Percentiles rank a stretch among this genome's conserved stretches.
Conservation (phyloP, 2,888 invertebrate genomes). For the Diplolepis rosae region DNA sequence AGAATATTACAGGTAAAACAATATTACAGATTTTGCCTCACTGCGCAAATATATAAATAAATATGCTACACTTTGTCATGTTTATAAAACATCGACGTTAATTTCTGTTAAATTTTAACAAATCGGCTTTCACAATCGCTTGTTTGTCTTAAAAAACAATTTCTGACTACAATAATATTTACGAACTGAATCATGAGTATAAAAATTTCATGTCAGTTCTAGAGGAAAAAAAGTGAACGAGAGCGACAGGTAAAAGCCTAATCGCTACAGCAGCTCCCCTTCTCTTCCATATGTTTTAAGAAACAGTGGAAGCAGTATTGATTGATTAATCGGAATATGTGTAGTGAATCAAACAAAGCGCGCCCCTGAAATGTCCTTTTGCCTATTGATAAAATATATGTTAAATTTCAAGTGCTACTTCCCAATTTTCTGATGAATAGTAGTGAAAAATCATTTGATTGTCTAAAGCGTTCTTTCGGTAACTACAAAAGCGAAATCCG, state of each 20-base stretch:
- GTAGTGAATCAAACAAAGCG: constrained; percentile 17
- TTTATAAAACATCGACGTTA: constrained; percentile 73
- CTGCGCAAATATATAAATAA: constrained; percentile 70
- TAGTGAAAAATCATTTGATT: constrained; percentile 18
- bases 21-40: constrained; percentile 61
- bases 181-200: constrained; percentile 40
- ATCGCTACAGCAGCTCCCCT: constrained; percentile 35
- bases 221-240: constrained; percentile 8
- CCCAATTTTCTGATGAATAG: not conserved
- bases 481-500: not conserved
- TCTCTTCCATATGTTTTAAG: not conserved
- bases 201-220: constrained; percentile 27
- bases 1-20: constrained; percentile 60
- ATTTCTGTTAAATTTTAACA: constrained; percentile 74
- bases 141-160: constrained; percentile 59
- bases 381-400: not conserved
- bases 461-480: not conserved
- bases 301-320: not conserved
- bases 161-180: constrained; percentile 47
- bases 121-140: constrained; percentile 57
- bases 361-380: not conserved
- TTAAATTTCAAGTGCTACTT: not conserved
- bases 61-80: constrained; percentile 71
- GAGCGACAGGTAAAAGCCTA: constrained; percentile 41
- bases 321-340: not conserved